Percentiles rank a stretch among this genome's conserved stretches.
Evolutionary conservation across 2,797 vertebrate genomes (phyloP).

Genomic region (Anniella stebbinsi): DNA sequence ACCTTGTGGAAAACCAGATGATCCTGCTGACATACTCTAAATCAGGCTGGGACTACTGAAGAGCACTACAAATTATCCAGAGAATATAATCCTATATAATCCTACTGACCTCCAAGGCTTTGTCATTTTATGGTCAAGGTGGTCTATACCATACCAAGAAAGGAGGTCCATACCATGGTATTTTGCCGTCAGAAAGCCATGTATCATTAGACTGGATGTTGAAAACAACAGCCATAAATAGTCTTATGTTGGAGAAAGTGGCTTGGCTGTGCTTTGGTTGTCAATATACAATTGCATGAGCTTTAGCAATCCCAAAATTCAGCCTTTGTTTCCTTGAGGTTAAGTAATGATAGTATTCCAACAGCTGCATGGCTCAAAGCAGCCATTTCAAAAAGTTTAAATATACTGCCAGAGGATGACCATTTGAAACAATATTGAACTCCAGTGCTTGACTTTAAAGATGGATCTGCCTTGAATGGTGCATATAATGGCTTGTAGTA

Average conservation of each 20-base stretch:
- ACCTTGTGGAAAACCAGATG: background rate
- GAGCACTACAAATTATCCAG: background rate
- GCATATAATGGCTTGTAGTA: background rate
- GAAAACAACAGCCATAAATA: background rate
- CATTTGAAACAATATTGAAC: background rate
- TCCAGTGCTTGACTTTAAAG: background rate
- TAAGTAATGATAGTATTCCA: background rate
- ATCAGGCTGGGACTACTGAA: background rate
- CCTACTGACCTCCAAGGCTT: background rate
- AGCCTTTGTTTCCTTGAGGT: background rate
- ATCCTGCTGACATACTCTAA: background rate
- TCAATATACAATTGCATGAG: constrained; percentile 21
- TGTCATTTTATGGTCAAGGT: background rate
- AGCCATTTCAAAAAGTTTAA: background rate
- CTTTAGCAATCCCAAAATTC: constrained; percentile 1
- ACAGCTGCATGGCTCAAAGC: background rate
- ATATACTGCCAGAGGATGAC: background rate
- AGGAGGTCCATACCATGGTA: background rate
- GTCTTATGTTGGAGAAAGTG: background rate
- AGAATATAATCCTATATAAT: constrained; percentile 13
- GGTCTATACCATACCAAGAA: background rate
- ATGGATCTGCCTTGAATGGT: background rate
- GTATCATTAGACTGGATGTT: background rate
- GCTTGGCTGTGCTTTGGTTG: constrained; percentile 14
- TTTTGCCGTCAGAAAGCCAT: constrained; percentile 7